These are phyloP conservation scores for Lycocorax pyrrhopterus DNA, from an alignment of 2,113 vertebrate species.

Conservation along the genomic window DNA sequence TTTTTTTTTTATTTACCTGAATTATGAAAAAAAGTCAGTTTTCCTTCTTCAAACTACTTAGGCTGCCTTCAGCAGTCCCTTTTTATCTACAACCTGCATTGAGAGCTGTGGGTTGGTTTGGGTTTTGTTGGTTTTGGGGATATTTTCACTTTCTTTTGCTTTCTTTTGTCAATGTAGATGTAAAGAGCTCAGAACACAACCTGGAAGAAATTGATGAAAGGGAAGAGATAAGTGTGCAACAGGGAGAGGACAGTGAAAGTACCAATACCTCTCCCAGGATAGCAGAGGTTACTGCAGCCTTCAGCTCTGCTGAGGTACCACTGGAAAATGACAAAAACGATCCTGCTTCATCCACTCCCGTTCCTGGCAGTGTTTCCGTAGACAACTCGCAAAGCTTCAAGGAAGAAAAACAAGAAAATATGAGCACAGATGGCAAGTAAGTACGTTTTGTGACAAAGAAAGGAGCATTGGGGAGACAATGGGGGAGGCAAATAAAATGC, in stretches of 20 bases:
- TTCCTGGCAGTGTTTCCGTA: constrained; percentile 31
- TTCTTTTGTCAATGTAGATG: constrained; percentile 43
- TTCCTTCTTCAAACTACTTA: not conserved
- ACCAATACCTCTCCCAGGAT: constrained; percentile 31
- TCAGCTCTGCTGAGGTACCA: constrained; percentile 19
- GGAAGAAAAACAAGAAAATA: constrained; percentile 66
- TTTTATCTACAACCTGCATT: not conserved
- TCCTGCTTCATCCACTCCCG: constrained; percentile 32
- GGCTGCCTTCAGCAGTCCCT: not conserved
- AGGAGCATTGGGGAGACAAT: constrained; percentile 18
- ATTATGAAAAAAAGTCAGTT: not conserved
- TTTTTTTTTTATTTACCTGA: not conserved
- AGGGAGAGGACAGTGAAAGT: constrained; percentile 29
- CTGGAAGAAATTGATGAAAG: constrained; percentile 88
- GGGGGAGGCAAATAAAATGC: constrained; percentile 17
- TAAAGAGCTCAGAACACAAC: constrained; percentile 61
- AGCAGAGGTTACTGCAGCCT: constrained; percentile 59
- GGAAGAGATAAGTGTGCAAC: constrained; percentile 74
- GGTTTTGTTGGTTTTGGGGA: not conserved
- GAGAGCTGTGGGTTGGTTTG: not conserved
- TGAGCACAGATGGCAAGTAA: constrained; percentile 74
- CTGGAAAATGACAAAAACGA: constrained; percentile 32
- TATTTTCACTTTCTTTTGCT: not conserved
- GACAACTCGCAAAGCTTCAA: constrained; percentile 47
- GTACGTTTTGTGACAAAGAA: constrained; percentile 60